phyloP scores from a whole-genome alignment of 2,888 invertebrate genomes.

The Tiliacea citrago region DNA sequence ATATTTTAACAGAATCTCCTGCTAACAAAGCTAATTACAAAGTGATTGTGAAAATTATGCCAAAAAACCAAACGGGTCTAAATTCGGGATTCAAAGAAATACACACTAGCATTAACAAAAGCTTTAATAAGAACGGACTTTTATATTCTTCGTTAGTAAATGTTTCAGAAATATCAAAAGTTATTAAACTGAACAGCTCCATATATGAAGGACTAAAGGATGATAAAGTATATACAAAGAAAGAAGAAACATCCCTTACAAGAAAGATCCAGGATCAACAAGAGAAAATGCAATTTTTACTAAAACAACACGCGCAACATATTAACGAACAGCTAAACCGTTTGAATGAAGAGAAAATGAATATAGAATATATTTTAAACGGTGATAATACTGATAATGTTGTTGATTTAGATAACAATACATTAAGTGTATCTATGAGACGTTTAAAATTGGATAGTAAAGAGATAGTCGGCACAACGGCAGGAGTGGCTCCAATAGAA shows the following conservation, averaged over 20 bases:
- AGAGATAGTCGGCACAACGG: constrained; percentile 58
- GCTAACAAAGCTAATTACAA: constrained; percentile 74
- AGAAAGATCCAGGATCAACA: constrained; percentile 70
- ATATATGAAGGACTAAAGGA: constrained; percentile 28
- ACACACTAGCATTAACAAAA: constrained; percentile 85
- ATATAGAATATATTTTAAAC: constrained; percentile 67
- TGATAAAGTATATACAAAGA: not conserved
- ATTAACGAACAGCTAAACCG: constrained; percentile 77
- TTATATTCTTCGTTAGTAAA: constrained; percentile 81
- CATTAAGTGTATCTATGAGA: constrained; percentile 35
- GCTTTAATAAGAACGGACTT: constrained; percentile 81
- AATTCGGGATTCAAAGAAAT: constrained; percentile 83
- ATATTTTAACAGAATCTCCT: constrained; percentile 65
- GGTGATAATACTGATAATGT: constrained; percentile 41
- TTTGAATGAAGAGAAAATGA: constrained; percentile 76
- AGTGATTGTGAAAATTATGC: constrained; percentile 82
- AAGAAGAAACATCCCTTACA: constrained; percentile 42
- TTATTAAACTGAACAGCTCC: constrained; percentile 75
- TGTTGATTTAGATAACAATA: constrained; percentile 44
- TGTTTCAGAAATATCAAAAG: constrained; percentile 84
- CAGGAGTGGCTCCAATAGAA: constrained; percentile 49
- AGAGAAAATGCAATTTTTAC: constrained; percentile 72
- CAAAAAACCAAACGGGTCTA: constrained; percentile 76
- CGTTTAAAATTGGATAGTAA: constrained; percentile 52
- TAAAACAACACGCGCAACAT: constrained; percentile 76